Evolutionary conservation across 1,140 invertebrate species (phyloP).

Genomic region (Zeugodacus cucurbitae): DNA sequence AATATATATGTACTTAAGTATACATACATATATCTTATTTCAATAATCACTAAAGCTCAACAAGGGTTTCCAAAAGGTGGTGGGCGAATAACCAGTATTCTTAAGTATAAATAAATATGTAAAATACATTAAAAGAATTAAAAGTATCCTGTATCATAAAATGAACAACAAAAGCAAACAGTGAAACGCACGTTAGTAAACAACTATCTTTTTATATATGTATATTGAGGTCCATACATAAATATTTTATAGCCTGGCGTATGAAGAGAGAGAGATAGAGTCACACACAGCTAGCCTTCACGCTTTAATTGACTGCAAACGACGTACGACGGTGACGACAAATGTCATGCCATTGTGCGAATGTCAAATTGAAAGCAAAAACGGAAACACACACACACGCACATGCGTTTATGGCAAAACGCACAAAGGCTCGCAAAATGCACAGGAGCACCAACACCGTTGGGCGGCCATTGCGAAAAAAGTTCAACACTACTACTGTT

Average conservation of each 20-base stretch:
- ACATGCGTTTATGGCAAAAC: neutral
- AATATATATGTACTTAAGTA: too few relatives aligned
- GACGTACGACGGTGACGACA: constrained; percentile 44
- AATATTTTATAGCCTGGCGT: neutral
- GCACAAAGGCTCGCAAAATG: neutral
- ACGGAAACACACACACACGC: neutral
- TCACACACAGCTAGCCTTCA: constrained; percentile 58
- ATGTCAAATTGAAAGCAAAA: constrained; percentile 48
- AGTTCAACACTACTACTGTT: neutral
- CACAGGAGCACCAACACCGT: neutral
- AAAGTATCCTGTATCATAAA: neutral
- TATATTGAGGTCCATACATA: neutral
- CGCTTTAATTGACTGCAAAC: constrained; percentile 63
- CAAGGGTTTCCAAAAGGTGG: too few relatives aligned
- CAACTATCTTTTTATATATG: neutral
- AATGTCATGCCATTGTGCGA: constrained; percentile 58
- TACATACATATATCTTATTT: too few relatives aligned
- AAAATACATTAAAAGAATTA: neutral
- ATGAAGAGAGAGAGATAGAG: neutral
- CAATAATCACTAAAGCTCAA: too few relatives aligned
- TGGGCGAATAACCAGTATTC: too few relatives aligned
- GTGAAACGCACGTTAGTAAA: neutral
- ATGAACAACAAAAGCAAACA: neutral
- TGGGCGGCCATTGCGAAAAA: constrained; percentile 11
- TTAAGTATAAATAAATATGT: too few relatives aligned